Percentiles rank a stretch among this genome's conserved stretches.
phyloP scores from a whole-genome alignment of 35 echinoderm and acorn worm species.

The Apostichopus japonicus region DNA sequence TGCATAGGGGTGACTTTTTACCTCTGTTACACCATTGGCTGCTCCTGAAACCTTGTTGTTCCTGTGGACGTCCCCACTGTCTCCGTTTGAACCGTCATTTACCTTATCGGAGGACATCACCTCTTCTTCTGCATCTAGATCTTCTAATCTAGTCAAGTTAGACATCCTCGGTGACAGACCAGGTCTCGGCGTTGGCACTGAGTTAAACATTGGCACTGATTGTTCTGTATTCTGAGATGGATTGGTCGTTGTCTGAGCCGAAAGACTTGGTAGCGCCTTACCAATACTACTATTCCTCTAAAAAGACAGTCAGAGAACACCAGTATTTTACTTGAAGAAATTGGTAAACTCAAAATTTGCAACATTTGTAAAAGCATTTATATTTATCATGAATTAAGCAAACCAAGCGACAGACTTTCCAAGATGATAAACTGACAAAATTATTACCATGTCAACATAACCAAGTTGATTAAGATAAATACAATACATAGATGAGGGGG shows the following conservation, averaged over 20 bases:
- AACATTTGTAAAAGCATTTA: no score
- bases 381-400: no score
- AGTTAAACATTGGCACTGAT: slow-evolving; percentile 31
- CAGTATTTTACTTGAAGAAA: no score
- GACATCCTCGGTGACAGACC: slow-evolving; percentile 40
- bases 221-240: slow-evolving; percentile 22
- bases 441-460: no score
- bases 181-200: slow-evolving; percentile 41
- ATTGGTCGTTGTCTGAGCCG: not conserved
- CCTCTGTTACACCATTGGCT: not conserved
- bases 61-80: not conserved
- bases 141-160: slow-evolving; percentile 32
- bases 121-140: slow-evolving; percentile 1
- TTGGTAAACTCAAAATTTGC: no score
- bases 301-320: not conserved
- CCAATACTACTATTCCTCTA: slow-evolving; percentile 15
- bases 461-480: no score
- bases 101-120: not conserved
- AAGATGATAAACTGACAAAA: no score
- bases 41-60: not conserved
- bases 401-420: no score
- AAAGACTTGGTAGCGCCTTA: slow-evolving; percentile 19
- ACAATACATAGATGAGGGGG: no score
- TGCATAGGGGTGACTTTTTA: not conserved
- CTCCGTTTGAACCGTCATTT: not conserved